These are phyloP conservation scores for Acipenser oxyrinchus DNA, from an alignment of 2,797 vertebrate species.

Conservation along the genomic window DNA sequence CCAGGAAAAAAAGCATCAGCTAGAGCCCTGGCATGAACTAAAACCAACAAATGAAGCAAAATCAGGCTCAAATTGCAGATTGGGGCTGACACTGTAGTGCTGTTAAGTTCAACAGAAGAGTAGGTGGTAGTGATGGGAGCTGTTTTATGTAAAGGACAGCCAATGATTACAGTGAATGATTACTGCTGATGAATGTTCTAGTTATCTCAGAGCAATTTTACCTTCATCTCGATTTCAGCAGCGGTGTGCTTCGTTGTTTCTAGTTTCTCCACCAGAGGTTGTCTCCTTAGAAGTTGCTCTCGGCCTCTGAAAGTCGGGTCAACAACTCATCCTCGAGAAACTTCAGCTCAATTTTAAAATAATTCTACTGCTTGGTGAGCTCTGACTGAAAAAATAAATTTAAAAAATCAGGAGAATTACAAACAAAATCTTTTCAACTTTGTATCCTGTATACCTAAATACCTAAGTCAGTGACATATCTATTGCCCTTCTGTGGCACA, in stretches of 20 bases:
- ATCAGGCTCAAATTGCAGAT: no score
- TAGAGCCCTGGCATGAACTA: no score
- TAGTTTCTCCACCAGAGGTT: slow-evolving; percentile 62
- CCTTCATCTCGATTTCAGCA: slow-evolving; percentile 67
- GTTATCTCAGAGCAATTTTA: slow-evolving; percentile 13
- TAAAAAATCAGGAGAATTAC: background rate
- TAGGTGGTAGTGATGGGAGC: background rate
- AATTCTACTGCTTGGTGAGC: slow-evolving; percentile 69
- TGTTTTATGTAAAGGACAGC: background rate
- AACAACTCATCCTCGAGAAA: slow-evolving; percentile 68
- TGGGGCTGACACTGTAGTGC: background rate
- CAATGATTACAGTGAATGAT: background rate
- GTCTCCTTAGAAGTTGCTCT: slow-evolving; percentile 64
- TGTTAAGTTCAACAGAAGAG: background rate
- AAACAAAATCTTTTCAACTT: background rate
- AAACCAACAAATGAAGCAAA: no score
- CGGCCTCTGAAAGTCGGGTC: slow-evolving; percentile 55
- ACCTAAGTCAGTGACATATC: no score
- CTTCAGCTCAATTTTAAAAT: slow-evolving; percentile 77
- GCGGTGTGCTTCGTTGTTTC: slow-evolving; percentile 70
- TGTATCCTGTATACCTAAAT: background rate
- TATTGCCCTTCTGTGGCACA: no score
- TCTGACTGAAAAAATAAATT: slow-evolving; percentile 47
- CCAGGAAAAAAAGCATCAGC: no score
- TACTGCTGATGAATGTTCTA: no score